Percentiles rank a stretch among this genome's conserved stretches.
phyloP scores from a whole-genome alignment of 1,140 invertebrate species.

The Leptinotarsa texana region DNA sequence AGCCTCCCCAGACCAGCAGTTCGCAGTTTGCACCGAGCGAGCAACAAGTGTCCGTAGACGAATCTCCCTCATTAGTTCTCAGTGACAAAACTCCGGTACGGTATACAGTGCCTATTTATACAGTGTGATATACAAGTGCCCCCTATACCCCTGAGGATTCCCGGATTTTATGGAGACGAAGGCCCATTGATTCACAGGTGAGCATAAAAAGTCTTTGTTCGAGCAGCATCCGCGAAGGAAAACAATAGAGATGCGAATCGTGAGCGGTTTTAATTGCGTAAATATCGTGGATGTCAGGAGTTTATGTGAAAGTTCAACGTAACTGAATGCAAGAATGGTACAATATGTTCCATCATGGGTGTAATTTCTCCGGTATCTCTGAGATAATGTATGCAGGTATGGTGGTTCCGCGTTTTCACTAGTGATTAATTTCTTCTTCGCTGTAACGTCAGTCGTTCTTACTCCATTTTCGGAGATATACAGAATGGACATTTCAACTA shows the following conservation, averaged over 20 bases:
- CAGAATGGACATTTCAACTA: no score
- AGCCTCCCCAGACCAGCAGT: constrained; percentile 12
- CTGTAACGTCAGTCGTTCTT: no score
- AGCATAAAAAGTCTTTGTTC: background rate
- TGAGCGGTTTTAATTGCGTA: background rate
- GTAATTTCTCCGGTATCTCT: background rate
- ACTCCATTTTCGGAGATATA: no score
- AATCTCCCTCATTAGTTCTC: background rate
- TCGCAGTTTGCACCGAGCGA: constrained; percentile 1
- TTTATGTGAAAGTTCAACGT: constrained; percentile 18
- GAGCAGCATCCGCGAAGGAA: background rate
- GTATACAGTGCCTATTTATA: background rate
- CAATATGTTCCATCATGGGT: constrained; percentile 9
- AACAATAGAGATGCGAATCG: background rate
- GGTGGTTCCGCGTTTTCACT: constrained; percentile 7
- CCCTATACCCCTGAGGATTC: background rate
- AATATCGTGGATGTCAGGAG: background rate
- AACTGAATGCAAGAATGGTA: constrained; percentile 12
- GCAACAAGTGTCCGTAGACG: background rate
- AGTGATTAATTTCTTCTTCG: no score
- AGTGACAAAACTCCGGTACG: background rate
- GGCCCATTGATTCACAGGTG: background rate
- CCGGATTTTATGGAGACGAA: background rate
- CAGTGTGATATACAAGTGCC: background rate
- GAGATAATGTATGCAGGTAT: background rate